Evolutionary conservation across 2,888 invertebrate genomes (phyloP), one percentile per base, ranked within the genome.

Genomic region (Celastrina argiolus): DNA sequence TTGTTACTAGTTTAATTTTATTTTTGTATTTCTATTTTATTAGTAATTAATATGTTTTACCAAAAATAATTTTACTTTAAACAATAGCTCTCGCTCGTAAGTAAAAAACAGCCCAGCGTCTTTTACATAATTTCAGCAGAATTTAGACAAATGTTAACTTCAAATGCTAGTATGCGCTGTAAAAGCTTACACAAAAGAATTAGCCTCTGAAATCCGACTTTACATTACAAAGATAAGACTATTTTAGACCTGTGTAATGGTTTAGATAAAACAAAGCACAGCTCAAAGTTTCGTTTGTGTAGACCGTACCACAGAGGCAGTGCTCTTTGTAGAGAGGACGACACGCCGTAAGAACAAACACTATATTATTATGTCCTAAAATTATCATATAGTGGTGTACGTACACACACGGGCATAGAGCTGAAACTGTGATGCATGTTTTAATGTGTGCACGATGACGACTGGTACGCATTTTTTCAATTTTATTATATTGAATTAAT

Each of bases 251-350:
- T 22, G 36, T 18, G 16, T 36, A 16, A 61, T 34, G 61, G 61
- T 61, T 61, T 61, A 61, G 61, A 61, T 61, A 61, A 61, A 61
- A 39, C 36, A 36, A 22, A 61, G 34, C 36, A 61, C 61, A 34
- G 16, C 22, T 18, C 36, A 61, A 61, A 36, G 61, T 61, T 61
- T 61, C 61, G 18, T 36, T 18, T 36, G 34, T 61, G 39, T 74
- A 71, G 65, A 68, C 67, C 61, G 26, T 16, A n/a, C 61, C 66
- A 42, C 12, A 51, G 51, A 51, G 14, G n/a, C n/a, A n/a, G n/a
- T n/a, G n/a, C n/a, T n/a, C 22, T 26, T 10, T 45, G 3, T 10
- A 36, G 36, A 36, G 56, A 26, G 12, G 10, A 36, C 36, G 36
- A 36, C 36, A 36, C 10, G 36, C 12, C 36, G 36, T 36, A 2